Percentiles rank a stretch among this genome's conserved stretches.
These are phyloP conservation scores for Misgurnus anguillicaudatus DNA, from an alignment of 2,113 vertebrate species.

Conservation along the genomic window DNA sequence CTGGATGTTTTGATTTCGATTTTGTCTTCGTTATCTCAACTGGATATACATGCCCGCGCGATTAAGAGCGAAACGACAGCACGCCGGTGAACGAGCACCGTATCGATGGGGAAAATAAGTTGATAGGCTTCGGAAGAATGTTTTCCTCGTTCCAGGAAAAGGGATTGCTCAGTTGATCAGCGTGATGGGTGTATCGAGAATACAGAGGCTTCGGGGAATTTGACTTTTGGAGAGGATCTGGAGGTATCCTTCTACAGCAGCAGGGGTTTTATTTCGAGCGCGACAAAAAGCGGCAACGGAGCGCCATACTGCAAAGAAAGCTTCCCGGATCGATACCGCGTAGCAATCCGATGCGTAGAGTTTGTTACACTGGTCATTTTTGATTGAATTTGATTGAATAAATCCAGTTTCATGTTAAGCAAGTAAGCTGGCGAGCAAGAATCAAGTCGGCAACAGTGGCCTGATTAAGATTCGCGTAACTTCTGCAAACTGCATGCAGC, in stretches of 20 bases:
- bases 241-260: conserved; percentile 40
- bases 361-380: not conserved
- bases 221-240: conserved; percentile 59
- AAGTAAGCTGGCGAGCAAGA: conserved; percentile 44
- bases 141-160: conserved; percentile 54
- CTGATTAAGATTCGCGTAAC: conserved; percentile 53
- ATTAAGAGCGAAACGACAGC: conserved; percentile 17
- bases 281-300: conserved; percentile 27
- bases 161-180: conserved; percentile 54
- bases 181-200: conserved; percentile 59
- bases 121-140: conserved; percentile 55
- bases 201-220: conserved; percentile 39
- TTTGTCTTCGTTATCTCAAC: conserved; percentile 17
- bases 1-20: conserved; percentile 56
- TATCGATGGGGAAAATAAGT: conserved; percentile 68
- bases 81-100: conserved; percentile 26
- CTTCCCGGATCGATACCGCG: conserved; percentile 30
- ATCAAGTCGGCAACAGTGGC: conserved; percentile 35
- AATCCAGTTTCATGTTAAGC: conserved; percentile 6
- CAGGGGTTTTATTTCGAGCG: conserved; percentile 48
- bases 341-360: not conserved
- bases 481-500: conserved; percentile 57
- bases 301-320: conserved; percentile 33
- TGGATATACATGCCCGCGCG: conserved; percentile 42
- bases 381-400: not conserved